Conservation (phyloP, 2,888 invertebrate species). For the Caprella mutica region DNA sequence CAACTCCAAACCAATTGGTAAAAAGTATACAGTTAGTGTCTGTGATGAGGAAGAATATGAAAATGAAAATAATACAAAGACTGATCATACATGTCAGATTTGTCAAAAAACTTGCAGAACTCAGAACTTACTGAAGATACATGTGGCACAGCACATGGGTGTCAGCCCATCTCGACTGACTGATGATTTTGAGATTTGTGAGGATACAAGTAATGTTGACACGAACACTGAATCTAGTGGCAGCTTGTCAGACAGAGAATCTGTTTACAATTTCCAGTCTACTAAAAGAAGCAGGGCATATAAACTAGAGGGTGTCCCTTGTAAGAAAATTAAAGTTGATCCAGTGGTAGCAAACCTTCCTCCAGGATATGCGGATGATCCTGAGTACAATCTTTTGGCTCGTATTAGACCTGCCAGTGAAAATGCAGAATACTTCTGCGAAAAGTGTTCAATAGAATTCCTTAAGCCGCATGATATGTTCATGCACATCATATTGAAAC, state of each 20-base stretch:
- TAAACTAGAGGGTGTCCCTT: neutral
- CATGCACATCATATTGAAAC: neutral
- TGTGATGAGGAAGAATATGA: neutral
- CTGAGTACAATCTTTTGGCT: slow-evolving; percentile 2
- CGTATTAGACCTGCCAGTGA: slow-evolving; percentile 4
- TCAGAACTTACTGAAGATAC: neutral
- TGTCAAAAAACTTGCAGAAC: neutral
- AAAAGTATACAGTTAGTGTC: neutral
- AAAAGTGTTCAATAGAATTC: neutral
- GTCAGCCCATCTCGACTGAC: neutral
- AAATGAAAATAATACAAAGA: neutral
- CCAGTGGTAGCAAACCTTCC: neutral
- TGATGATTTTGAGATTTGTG: neutral
- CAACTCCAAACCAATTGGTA: no score
- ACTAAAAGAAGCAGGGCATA: neutral
- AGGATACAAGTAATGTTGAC: neutral
- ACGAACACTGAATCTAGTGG: neutral
- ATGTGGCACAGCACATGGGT: slow-evolving; percentile 5
- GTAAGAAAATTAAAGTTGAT: neutral
- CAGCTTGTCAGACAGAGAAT: neutral
- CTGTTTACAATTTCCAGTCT: neutral
- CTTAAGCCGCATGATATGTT: neutral
- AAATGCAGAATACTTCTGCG: neutral
- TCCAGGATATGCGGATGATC: neutral
- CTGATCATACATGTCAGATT: neutral